Evolutionary conservation across 2,113 vertebrate genomes (phyloP), one percentile per base, ranked within the genome.

Genomic region (Lampris incognitus): DNA sequence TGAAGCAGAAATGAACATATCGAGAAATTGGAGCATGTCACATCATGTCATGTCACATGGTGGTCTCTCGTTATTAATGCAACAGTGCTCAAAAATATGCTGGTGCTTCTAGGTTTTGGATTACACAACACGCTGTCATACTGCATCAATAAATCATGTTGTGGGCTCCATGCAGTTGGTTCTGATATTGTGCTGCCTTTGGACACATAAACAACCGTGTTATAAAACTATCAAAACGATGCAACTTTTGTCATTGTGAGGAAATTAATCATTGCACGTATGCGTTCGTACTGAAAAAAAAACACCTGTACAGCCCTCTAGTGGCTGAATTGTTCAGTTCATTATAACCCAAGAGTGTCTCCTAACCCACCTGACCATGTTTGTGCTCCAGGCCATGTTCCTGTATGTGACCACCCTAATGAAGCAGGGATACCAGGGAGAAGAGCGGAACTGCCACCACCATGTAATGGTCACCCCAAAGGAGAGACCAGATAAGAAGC

Each of bases 391-490:
- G 94, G 86, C 89, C 0, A 63, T 95, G 89, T 95, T 95, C 87
- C 88, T 80, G 83, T 94, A 91, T 4, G 71, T 95, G 56, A 93
- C 90, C n/a, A 24, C 68, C 9, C 85, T 94, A 1, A 95, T 95
- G 94, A 91, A 65, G 65, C 78, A 84, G 46, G 94, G 93, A 2
- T 94, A 93, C 81, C 82, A 90, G 57, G 91, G 86, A 24, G 88
- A 94, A 52, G 93, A 95, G 73, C 78, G 74, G 66, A 38, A 3
- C 74, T 66, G 76, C 6, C 91, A 84, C 60, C 76, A 60, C 36
- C 85, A 87, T 2, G 63, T 81, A 0, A 38, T 70, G 0, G 8
- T 49, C 13, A 87, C 91, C 24, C 90, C 84, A 0, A 92, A 84
- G 77, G 91, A 94, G 40, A 69, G 89, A 51, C 92, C 84, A 0